A percentile compares a stretch with the other conserved stretches of the same genome.
Conservation (phyloP, 2,797 vertebrate species). For the Poecile montanus region DNA sequence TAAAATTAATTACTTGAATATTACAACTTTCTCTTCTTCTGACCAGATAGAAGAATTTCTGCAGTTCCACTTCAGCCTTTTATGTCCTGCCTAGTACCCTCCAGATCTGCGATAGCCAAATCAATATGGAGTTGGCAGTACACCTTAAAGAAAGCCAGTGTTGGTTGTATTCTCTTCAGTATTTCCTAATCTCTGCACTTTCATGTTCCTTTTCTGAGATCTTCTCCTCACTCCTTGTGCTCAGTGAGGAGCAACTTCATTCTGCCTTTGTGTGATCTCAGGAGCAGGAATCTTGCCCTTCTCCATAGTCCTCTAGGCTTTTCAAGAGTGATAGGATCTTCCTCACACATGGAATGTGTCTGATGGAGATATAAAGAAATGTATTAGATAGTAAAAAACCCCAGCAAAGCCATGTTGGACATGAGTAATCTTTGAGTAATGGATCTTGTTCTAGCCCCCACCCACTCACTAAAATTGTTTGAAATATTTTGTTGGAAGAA, state of each 20-base stretch:
- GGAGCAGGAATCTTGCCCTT: neutral
- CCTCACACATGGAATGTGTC: fast-evolving
- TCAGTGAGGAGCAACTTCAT: neutral
- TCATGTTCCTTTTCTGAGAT: neutral
- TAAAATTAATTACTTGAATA: neutral
- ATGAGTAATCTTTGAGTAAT: neutral
- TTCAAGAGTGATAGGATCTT: neutral
- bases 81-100: neutral
- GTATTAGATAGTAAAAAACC: neutral
- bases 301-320: neutral
- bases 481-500: neutral
- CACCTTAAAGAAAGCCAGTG: neutral
- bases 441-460: neutral
- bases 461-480: neutral
- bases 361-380: neutral
- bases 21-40: neutral
- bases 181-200: neutral
- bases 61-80: neutral
- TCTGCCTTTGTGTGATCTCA: neutral
- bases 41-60: neutral
- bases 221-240: neutral
- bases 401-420: neutral
- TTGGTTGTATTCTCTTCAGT: neutral
- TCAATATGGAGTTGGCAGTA: neutral
- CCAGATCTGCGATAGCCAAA: neutral